A percentile compares a stretch with the other conserved stretches of the same genome.
Evolutionary conservation across 2,797 vertebrate species (phyloP).

Genomic region (Halcyon leucocephala): DNA sequence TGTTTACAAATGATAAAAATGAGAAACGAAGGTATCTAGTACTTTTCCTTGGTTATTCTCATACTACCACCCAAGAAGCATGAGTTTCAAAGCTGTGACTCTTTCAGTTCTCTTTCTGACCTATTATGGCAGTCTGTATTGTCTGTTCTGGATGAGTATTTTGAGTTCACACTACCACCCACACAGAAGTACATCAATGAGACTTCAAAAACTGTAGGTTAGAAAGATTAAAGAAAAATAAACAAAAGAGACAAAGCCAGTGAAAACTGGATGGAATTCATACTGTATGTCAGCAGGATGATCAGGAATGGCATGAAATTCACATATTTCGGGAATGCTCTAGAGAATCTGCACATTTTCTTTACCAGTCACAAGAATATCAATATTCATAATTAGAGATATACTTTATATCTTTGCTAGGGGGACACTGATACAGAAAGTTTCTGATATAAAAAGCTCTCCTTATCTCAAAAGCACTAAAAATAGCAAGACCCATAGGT

Average conservation of each 20-base stretch:
- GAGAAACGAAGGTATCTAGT: neutral
- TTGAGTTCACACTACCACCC: neutral
- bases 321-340: neutral
- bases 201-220: neutral
- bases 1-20: neutral
- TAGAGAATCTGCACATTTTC: no score
- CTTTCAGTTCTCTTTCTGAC: neutral
- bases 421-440: neutral
- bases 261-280: neutral
- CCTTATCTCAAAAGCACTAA: neutral
- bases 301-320: neutral
- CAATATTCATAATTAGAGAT: neutral
- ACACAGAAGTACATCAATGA: neutral
- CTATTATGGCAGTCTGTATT: neutral
- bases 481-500: neutral
- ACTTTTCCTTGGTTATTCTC: neutral
- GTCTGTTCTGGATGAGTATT: neutral
- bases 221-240: neutral
- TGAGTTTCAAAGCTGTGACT: neutral
- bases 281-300: neutral
- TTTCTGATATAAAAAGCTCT: neutral
- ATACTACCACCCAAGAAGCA: neutral
- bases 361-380: no score
- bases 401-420: neutral
- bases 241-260: neutral